phyloP scores from a whole-genome alignment of 2,113 vertebrate genomes.

The Amblyornis subalaris region DNA sequence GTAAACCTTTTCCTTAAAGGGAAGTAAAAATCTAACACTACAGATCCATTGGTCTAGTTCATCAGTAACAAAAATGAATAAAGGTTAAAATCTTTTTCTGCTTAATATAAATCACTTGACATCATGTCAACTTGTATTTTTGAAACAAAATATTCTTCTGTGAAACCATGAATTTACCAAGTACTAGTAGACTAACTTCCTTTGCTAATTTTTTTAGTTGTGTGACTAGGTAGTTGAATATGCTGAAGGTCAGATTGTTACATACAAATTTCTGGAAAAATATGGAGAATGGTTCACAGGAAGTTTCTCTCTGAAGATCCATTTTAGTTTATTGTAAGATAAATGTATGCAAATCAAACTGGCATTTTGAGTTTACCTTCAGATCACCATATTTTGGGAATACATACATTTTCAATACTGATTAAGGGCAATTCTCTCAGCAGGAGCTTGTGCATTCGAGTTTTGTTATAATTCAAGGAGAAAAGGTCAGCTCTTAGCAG shows the following conservation, averaged over 20 bases:
- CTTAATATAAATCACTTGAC: background rate
- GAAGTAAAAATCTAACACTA: background rate
- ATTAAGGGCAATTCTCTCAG: background rate
- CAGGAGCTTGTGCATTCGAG: background rate
- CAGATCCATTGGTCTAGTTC: background rate
- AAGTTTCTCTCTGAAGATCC: slow-evolving; percentile 11
- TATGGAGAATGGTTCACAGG: background rate
- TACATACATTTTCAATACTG: background rate
- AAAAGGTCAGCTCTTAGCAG: slow-evolving; percentile 13
- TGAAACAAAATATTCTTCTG: background rate
- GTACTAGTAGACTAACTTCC: background rate
- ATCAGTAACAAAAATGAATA: background rate
- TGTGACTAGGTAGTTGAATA: background rate
- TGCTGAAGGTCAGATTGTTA: background rate
- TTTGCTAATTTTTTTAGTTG: background rate
- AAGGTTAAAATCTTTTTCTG: background rate
- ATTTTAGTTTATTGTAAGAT: background rate
- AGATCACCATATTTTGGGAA: background rate
- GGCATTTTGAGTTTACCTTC: background rate
- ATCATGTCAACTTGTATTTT: background rate
- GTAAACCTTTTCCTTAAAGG: background rate
- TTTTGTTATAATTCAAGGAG: background rate
- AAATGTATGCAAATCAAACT: background rate
- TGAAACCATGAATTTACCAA: background rate
- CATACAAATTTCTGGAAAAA: background rate